Evolutionary conservation across 2,797 vertebrate genomes (phyloP), one percentile per base, ranked within the genome.

Genomic region (Etheostoma perlongum): DNA sequence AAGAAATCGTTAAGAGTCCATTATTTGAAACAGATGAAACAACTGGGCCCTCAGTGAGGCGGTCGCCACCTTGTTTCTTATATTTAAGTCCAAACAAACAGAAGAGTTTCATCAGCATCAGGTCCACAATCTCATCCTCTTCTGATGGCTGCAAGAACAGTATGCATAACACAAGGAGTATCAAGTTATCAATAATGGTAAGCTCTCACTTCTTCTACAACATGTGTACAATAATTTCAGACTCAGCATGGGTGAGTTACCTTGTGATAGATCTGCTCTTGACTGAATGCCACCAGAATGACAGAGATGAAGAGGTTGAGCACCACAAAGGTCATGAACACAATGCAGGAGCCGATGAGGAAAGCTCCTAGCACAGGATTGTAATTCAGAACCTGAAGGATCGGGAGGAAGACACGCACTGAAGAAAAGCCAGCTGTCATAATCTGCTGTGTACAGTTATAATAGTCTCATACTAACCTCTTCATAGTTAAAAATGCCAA

Each of bases 321-420:
- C 53, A 99, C 97, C 84, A 99, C 97, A 86, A 99, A 99, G 0
- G 97, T 99, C 97, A 99, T 97, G 82, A 99, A 99, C 85, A 98
- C 90, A 2, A 99, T 98, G 90, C 97, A 99, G 79, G 98, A 99
- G 68, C 97, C 98, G 47, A 99, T 96, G 78, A 99, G 92, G 88
- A 98, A 96, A 36, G 97, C 97, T 49, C 97, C 97, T 7, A 99
- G 94, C 51, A 99, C 68, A 9, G 97, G 97, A 84, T 96, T 98
- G 75, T 96, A 96, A 91, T 97, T 95, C 91, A 99, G 90, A 88
- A 99, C 96, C 98, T 99, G 90, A 67, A 5, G 49, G 27, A 80
- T 59, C 23, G 59, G 42, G 47, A 81, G 21, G 53, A 48, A 62
- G 0, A 65, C 36, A 44, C 5, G 48, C 18, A 47, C 11, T 58